Percentiles rank a stretch among this genome's conserved stretches.
Conservation (phyloP, 2,113 vertebrate genomes). For the Bufo bufo region DNA sequence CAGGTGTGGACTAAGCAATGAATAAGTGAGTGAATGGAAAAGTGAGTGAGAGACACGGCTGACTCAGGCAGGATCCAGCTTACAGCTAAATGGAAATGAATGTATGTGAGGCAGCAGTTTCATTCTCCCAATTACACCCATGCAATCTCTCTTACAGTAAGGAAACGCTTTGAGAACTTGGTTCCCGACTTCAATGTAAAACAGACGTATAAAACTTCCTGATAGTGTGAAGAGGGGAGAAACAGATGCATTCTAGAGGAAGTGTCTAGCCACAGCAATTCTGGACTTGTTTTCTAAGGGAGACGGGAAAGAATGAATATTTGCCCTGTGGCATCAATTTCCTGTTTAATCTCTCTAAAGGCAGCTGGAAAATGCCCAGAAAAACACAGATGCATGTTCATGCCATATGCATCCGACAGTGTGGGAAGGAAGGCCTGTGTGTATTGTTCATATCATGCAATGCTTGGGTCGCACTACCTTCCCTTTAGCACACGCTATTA, state of each 20-base stretch:
- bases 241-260: slow-evolving; percentile 67
- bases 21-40: slow-evolving; percentile 32
- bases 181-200: slow-evolving; percentile 56
- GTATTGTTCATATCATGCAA: slow-evolving; percentile 42
- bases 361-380: slow-evolving; percentile 69
- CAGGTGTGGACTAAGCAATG: slow-evolving; percentile 37
- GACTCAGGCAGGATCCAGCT: background rate
- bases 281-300: slow-evolving; percentile 69
- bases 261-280: slow-evolving; percentile 73
- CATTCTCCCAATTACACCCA: slow-evolving; percentile 13
- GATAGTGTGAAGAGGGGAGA: slow-evolving; percentile 59
- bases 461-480: slow-evolving; percentile 28
- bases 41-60: slow-evolving; percentile 24
- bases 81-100: slow-evolving; percentile 8
- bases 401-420: slow-evolving; percentile 63
- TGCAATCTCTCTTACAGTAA: background rate
- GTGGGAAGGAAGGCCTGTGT: slow-evolving; percentile 56
- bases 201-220: slow-evolving; percentile 57
- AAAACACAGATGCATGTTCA: slow-evolving; percentile 61
- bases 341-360: slow-evolving; percentile 74
- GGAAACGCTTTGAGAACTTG: background rate
- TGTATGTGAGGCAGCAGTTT: slow-evolving; percentile 25
- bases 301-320: slow-evolving; percentile 67
- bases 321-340: slow-evolving; percentile 78
- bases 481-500: slow-evolving; percentile 7